These are phyloP conservation scores for Eumeta japonica DNA, from an alignment of 1,140 invertebrate species.

Conservation along the genomic window DNA sequence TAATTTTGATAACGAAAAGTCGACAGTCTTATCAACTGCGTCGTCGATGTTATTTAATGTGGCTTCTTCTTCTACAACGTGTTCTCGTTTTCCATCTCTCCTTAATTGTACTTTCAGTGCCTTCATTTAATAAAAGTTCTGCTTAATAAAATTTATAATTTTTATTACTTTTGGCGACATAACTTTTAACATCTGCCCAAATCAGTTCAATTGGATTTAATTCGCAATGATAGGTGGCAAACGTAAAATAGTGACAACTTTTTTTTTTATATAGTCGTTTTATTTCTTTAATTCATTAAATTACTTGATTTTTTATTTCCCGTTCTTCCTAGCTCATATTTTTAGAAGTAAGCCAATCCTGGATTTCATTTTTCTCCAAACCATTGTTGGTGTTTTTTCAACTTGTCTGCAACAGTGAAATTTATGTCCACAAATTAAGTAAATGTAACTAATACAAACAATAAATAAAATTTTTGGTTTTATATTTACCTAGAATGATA, in stretches of 20 bases:
- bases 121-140: background rate
- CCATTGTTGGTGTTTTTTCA: background rate
- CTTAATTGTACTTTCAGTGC: no score
- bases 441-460: no score
- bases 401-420: no score
- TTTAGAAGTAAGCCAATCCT: constrained; percentile 6
- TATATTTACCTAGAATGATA: constrained; percentile 9
- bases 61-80: constrained; percentile 4
- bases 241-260: constrained; percentile 6
- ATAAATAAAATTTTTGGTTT: no score
- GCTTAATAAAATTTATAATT: background rate
- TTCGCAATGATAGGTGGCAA: constrained; percentile 1
- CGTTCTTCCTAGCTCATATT: constrained; percentile 1
- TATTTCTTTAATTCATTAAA: background rate
- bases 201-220: constrained; percentile 1
- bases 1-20: background rate
- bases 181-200: background rate
- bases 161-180: constrained; percentile 3
- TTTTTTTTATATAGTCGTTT: constrained; percentile 8
- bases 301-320: background rate
- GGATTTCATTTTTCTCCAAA: constrained; percentile 6
- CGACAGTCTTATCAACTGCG: background rate
- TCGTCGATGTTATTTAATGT: background rate
- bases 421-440: no score
- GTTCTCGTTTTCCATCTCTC: no score